Evolutionary conservation across 2,797 vertebrate species (phyloP), one percentile per base, ranked within the genome.

Genomic region (Typhlichthys subterraneus): DNA sequence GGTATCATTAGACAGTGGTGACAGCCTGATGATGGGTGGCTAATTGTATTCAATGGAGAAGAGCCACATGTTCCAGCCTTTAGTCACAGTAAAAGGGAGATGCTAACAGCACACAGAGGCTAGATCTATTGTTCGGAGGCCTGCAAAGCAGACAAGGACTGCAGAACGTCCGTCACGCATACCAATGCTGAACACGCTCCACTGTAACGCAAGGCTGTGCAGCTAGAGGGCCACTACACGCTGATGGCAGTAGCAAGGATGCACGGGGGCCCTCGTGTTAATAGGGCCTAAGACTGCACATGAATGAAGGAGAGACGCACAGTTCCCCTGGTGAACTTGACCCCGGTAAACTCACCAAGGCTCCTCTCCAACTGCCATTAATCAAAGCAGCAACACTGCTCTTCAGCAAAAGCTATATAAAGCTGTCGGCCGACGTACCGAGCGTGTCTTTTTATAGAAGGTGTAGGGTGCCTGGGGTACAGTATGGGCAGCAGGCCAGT

Each of bases 401-500:
- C 67, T 54, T 61, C 47, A 51, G 72, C 73, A 60, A 76, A 80
- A 76, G 59, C 87, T 90, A 91, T 87, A 87, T 83, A 81, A 87
- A 91, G 88, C 66, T 57, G 45, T 53, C 77, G 56, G 48, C 71
- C 57, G 58, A 45, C 72, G 64, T 74, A 74, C 51, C 52, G 71
- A 65, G 77, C 76, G 14, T 51, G 75, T 82, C 89, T 89, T 85
- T 91, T 88, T 84, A 84, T 86, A 87, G 87, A 62, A 53, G 45
- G 8, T n/a, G 63, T 6, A n/a, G 63, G 53, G 69, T 9, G 38
- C 38, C 7, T 53, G 38, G 47, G 58, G 53, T 48, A 45, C 55
- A 53, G 57, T 1, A 56, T 11, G 50, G 45, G 19, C n/a, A n/a
- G 29, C 2, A 17, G 6, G 19, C 4, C 15, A 17, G 14, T 8